Percentiles rank a stretch among this genome's conserved stretches.
These are phyloP conservation scores for Chromis chromis DNA, from an alignment of 2,797 vertebrate genomes.

Conservation along the genomic window DNA sequence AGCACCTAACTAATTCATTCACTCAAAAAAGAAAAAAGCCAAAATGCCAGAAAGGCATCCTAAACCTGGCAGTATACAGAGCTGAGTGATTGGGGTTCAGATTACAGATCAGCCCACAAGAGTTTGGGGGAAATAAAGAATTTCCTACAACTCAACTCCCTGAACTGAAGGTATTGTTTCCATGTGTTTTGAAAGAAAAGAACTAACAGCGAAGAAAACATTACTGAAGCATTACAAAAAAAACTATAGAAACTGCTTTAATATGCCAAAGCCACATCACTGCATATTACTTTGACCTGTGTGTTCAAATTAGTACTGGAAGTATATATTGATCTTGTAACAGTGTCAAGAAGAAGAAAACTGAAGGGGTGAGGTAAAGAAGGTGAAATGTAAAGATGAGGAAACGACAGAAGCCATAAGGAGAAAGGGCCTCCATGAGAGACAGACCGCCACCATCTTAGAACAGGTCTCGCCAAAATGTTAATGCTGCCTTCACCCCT, in stretches of 20 bases:
- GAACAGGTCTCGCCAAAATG: slow-evolving; percentile 12
- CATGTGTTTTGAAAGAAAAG: not conserved
- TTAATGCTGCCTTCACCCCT: slow-evolving; percentile 10
- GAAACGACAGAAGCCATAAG: not conserved
- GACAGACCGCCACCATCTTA: slow-evolving; percentile 1
- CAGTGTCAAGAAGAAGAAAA: slow-evolving; percentile 6
- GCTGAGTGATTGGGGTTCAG: not conserved
- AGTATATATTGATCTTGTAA: slow-evolving; percentile 25
- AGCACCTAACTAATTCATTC: too few species aligned
- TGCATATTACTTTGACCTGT: slow-evolving; percentile 31
- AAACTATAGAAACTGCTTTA: not conserved
- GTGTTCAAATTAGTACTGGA: slow-evolving; percentile 41
- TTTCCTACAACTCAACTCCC: not conserved
- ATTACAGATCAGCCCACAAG: not conserved
- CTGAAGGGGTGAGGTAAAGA: not conserved
- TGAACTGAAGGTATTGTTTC: not conserved
- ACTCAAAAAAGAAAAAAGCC: too few species aligned
- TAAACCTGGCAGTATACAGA: too few species aligned
- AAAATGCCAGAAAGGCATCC: too few species aligned
- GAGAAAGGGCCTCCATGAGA: slow-evolving; percentile 5
- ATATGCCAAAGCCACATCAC: not conserved
- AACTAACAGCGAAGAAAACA: not conserved
- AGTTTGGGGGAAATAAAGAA: not conserved
- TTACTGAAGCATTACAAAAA: not conserved
- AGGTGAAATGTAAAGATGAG: slow-evolving; percentile 1